phyloP scores from a whole-genome alignment of 2,113 vertebrate genomes.

The Atrichornis clamosus region DNA sequence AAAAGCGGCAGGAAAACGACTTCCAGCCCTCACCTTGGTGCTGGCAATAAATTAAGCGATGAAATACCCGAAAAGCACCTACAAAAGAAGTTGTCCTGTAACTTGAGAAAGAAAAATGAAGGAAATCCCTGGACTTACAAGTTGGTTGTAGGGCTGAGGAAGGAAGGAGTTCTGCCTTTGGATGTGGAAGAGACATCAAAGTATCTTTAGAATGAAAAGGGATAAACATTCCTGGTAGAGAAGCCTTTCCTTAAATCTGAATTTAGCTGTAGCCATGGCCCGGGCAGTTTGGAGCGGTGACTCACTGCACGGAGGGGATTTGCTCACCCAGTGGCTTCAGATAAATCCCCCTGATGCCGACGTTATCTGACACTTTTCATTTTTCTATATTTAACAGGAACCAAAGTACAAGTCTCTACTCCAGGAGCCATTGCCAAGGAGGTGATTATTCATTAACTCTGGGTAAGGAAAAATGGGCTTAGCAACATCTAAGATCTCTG shows the following conservation, averaged over 20 bases:
- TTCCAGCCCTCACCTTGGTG: neutral
- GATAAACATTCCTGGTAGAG: neutral
- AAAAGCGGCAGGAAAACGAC: neutral
- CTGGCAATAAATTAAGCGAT: neutral
- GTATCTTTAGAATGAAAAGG: neutral
- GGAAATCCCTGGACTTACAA: neutral
- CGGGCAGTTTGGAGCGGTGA: neutral
- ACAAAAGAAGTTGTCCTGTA: neutral
- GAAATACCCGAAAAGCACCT: neutral
- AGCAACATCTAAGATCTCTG: slow-evolving; percentile 17
- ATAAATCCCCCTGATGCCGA: neutral
- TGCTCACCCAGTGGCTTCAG: neutral
- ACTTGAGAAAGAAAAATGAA: neutral
- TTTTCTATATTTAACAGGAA: slow-evolving; percentile 34
- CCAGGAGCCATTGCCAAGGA: slow-evolving; percentile 37
- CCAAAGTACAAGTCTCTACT: slow-evolving; percentile 18
- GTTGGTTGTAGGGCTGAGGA: neutral
- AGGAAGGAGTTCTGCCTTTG: neutral
- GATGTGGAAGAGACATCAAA: neutral
- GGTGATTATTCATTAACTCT: slow-evolving; percentile 61
- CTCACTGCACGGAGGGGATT: neutral
- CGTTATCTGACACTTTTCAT: neutral
- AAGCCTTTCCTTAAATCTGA: neutral
- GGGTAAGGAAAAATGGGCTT: slow-evolving; percentile 33
- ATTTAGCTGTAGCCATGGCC: neutral